phyloP scores from a whole-genome alignment of 2,797 vertebrate genomes.

The Hapalemur alaotrensis region DNA sequence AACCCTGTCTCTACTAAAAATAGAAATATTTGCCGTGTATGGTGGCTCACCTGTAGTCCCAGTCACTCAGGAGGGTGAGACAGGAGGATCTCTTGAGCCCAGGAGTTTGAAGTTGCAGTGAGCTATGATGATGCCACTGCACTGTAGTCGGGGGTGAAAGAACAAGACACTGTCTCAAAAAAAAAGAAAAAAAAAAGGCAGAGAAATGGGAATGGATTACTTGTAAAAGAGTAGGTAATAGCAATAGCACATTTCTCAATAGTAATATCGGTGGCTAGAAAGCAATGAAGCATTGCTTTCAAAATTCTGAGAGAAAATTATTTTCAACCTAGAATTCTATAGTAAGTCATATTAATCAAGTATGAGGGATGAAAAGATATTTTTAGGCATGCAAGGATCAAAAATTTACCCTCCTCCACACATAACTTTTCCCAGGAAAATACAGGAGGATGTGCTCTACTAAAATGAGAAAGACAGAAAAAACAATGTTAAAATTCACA shows the following conservation, averaged over 20 bases:
- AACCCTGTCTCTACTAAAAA: too few relatives aligned
- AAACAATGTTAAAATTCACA: background rate
- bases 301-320: conserved; percentile 35
- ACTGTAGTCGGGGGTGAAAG: background rate
- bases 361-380: background rate
- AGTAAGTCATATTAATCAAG: background rate
- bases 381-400: background rate
- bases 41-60: too few relatives aligned
- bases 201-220: background rate
- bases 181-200: too few relatives aligned
- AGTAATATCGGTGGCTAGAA: background rate
- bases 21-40: too few relatives aligned
- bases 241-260: background rate
- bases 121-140: background rate
- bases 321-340: background rate
- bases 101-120: background rate
- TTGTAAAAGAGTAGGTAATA: background rate
- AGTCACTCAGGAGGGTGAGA: background rate
- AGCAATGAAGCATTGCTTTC: background rate
- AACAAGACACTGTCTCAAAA: background rate
- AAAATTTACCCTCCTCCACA: background rate
- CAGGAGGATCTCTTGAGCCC: background rate
- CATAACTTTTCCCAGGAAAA: background rate
- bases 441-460: background rate
- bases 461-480: background rate